phyloP scores from a whole-genome alignment of 2,888 invertebrate genomes.

The Rhamnusium bicolor region DNA sequence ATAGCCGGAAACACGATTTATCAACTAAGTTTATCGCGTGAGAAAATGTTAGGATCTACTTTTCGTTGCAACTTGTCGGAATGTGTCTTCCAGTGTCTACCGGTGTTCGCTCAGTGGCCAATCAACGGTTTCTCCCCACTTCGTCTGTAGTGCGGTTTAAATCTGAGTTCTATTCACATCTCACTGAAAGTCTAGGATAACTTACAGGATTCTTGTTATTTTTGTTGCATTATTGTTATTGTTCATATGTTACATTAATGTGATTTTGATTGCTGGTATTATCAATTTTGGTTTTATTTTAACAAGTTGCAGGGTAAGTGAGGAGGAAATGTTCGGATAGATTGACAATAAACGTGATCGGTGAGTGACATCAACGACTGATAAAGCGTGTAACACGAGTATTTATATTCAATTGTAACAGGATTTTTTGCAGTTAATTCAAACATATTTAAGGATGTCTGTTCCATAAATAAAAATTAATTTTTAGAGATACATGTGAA shows the following conservation, averaged over 20 bases:
- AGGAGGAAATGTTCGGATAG: slow-evolving; percentile 5
- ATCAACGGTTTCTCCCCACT: slow-evolving; percentile 38
- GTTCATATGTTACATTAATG: slow-evolving; percentile 18
- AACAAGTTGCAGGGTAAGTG: background rate
- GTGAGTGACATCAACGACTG: slow-evolving; percentile 20
- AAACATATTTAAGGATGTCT: too few relatives aligned
- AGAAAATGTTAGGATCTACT: slow-evolving; percentile 62
- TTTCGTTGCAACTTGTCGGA: slow-evolving; percentile 62
- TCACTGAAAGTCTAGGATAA: background rate
- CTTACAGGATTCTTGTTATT: slow-evolving; percentile 4
- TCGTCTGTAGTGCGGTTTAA: slow-evolving; percentile 2
- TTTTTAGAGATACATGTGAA: too few relatives aligned
- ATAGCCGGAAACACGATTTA: background rate
- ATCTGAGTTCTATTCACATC: slow-evolving; percentile 29
- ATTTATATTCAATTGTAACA: too few relatives aligned
- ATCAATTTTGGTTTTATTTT: slow-evolving; percentile 5
- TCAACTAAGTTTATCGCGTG: background rate
- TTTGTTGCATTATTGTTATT: slow-evolving; percentile 7
- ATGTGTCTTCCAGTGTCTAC: slow-evolving; percentile 51
- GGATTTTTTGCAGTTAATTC: background rate
- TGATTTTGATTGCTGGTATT: slow-evolving; percentile 3
- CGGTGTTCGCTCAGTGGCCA: slow-evolving; percentile 48
- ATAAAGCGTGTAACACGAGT: slow-evolving; percentile 12
- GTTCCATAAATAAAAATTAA: too few relatives aligned
- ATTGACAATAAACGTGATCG: background rate